These are phyloP conservation scores for Archips xylosteana DNA, from an alignment of 2,888 invertebrate species.

Conservation along the genomic window DNA sequence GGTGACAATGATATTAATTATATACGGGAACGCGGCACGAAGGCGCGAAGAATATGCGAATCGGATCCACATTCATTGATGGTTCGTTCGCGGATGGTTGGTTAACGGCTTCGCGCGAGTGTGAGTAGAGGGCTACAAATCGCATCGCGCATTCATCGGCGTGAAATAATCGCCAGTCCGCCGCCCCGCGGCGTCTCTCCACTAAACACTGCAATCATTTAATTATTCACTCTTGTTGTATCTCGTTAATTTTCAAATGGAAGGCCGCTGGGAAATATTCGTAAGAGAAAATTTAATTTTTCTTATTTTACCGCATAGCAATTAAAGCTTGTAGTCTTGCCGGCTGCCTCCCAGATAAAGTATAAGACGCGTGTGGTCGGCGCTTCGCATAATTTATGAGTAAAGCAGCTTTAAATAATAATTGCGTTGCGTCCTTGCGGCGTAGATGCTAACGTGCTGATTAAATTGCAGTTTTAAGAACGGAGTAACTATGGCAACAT, in stretches of 20 bases:
- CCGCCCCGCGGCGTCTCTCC: slow-evolving; percentile 15
- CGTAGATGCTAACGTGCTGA: slow-evolving; percentile 23
- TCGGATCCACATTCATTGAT: no score
- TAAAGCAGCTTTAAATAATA: slow-evolving; percentile 16
- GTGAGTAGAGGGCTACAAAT: slow-evolving; percentile 22
- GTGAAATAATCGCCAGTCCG: slow-evolving; percentile 11
- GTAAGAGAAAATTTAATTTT: background rate
- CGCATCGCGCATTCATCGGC: slow-evolving; percentile 20
- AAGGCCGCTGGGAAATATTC: slow-evolving; percentile 15
- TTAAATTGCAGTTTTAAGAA: slow-evolving; percentile 16
- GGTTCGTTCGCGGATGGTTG: no score
- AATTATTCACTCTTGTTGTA: slow-evolving; percentile 12
- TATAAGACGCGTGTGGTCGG: slow-evolving; percentile 29
- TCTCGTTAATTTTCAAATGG: slow-evolving; percentile 23
- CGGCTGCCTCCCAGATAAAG: background rate
- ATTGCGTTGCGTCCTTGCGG: slow-evolving; percentile 19
- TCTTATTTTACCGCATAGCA: background rate
- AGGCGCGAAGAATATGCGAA: no score
- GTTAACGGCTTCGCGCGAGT: no score
- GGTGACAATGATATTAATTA: no score
- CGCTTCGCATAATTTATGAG: background rate
- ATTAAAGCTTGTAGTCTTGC: background rate
- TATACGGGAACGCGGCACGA: no score
- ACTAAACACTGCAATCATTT: slow-evolving; percentile 28
- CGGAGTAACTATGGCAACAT: background rate